Evolutionary conservation across 2,888 invertebrate genomes (phyloP), one percentile per base, ranked within the genome.

Genomic region (Colostygia pectinataria): DNA sequence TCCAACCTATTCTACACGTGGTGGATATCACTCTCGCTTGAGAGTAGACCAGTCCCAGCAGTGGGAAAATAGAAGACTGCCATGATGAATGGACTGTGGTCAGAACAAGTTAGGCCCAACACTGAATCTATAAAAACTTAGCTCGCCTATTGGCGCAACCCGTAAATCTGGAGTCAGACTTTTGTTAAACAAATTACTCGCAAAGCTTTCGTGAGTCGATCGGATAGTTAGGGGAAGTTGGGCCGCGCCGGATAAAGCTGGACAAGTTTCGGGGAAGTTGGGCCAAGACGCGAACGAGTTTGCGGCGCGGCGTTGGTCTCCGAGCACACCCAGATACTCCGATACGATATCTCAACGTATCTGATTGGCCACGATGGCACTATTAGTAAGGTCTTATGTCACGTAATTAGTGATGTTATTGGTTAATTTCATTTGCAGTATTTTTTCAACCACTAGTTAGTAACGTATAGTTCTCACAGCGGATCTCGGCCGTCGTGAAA

Each of bases 151-250:
- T 45, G 44, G 47, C 57, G 49, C 57, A 53, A 55, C 57, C 55
- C 63, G 61, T 69, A 68, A 69, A 69, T 65, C 69, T 65, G 57
- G 32, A 68, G 57, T 59, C 63, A 54, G 71, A 77, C 71, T 80
- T 78, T 72, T 70, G 77, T 71, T 77, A 75, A 77, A 76, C 74
- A 80, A 84, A 83, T 83, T 80, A 81, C 77, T 75, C 66, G 75
- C 70, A 74, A 78, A 77, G 78, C 79, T 82, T 77, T 77, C 73
- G 80, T 68, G 73, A 67, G 74, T 70, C 74, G 79, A 80, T 78
- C 76, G 74, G 68, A 69, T 76, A 77, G 77, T 81, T 74, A 62
- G 70, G 50, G 59, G 60, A 44, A 53, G 51, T 50, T 50, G 43
- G 59, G 59, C 60, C 15, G 39, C 39, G 39, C 55, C 61, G 75